Base-by-base conservation (phyloP, 2,797 vertebrate species). In the Triplophysa yarkandensis region DNA sequence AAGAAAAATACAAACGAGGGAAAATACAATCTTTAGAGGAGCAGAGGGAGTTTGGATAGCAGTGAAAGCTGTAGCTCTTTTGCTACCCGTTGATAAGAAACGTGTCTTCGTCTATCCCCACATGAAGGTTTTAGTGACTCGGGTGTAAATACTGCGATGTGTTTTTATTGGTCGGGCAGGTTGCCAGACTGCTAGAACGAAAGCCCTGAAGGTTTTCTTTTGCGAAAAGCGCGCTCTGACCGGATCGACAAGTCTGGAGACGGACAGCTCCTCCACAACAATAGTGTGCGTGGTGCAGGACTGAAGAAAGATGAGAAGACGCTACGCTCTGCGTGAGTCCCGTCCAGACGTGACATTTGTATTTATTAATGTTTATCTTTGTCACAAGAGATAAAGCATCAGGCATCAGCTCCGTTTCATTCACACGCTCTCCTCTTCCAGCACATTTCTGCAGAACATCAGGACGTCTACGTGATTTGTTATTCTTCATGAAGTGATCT, bases 191-290 rank as follows among this genome's bases (percentile, higher is more conserved):
- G 28, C 28, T 23, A 27, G 57, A 62, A n/a, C 21, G 55, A 28
- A 27, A 44, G 66, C 85, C 86, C 83, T 77, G 64, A 0, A 85
- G 81, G 82, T 81, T 63, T 82, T 83, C 79, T 78, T n/a, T n/a
- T 66, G 73, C 81, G 76, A 80, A 82, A 77, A 78, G 82, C 68
- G 84, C 77, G 79, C 86, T 78, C 79, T 74, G 83, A 72, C 81
- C 30, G 84, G 81, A 83, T 80, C 77, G 23, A 83, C 62, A 80
- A 84, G 80, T 80, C 84, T 82, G 63, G 80, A 85, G 82, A 63
- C 28, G 79, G 81, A 82, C 83, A 58, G 81, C 83, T 68, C 68
- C 10, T 77, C 61, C 46, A 14, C 36, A 77, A 72, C 60, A 57
- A 64, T 63, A 16, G 57, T 30, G 55, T 21, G 55, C 7, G 39